Base-by-base conservation (phyloP, 1,140 invertebrate species). In the Dinoponera quadriceps region DNA sequence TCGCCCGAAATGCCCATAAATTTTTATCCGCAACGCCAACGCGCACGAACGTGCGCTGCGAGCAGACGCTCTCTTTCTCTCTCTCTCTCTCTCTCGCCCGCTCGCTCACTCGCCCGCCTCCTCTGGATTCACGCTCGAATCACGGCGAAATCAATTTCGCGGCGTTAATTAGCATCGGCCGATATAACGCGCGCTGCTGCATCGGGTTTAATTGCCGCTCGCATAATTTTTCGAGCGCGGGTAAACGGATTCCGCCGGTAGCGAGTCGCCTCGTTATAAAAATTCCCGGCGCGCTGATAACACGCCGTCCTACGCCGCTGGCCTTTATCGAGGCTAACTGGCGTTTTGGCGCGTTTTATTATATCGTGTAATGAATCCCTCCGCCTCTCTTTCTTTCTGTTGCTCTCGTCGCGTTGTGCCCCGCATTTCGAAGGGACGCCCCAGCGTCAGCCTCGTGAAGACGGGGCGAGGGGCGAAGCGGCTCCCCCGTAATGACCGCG, bases 281-380 rank as follows among this genome's bases (percentile, higher is more conserved):
- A 87, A 80, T 72, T 62, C 59, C 20, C 54, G 27, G 3, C 73
- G 57, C 74, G 38, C 33, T 48, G 49, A 33, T 62, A 63, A 74
- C 84, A 57, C 72, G 62, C 63, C 54, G n/a, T 57, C 27, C 72
- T 85, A 86, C 85, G 86, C 80, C 69, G 38, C 38, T 86, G 85
- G 66, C 72, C 86, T 87, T 87, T 86, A 87, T 87, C 85, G 80
- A 87, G 66, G 57, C 82, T 85, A 90, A 91, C 86, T 86, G 84
- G 87, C 86, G 88, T 90, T 91, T 91, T 87, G 87, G 84, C 83
- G 84, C 86, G 87, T 91, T 91, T 91, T 90, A 90, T 89, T 88
- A 89, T 90, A 88, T 90, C 82, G 82, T 82, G 84, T 90, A 91
- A 91, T 90, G 85, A 90, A 85, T 89, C 80, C 72, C 84, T 86